Conservation (phyloP, 2,113 vertebrate genomes). For the Phylloscopus whistleri region DNA sequence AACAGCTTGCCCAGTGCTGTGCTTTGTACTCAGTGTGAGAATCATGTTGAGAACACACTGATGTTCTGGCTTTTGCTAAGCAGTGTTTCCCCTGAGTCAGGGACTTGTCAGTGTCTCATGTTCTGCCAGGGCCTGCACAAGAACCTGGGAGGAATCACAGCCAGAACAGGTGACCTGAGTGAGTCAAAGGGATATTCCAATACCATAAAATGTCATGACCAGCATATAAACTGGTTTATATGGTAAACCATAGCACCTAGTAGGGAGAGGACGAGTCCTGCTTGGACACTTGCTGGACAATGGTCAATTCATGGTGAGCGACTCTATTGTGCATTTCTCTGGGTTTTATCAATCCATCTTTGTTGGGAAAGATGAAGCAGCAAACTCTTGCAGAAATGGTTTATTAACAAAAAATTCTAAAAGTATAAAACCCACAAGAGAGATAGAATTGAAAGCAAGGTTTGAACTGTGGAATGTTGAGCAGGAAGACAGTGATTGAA, state of each 20-base stretch:
- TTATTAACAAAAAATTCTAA: too few relatives aligned
- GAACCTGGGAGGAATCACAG: neutral
- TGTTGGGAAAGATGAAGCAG: too few relatives aligned
- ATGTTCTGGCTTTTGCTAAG: neutral
- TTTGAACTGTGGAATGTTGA: too few relatives aligned
- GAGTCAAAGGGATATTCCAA: neutral
- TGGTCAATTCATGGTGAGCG: neutral
- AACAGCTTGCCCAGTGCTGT: neutral
- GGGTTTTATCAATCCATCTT: neutral
- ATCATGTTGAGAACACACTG: neutral
- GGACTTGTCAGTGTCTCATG: neutral
- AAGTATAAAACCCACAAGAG: too few relatives aligned
- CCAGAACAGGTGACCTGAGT: neutral
- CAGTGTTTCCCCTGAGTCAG: neutral
- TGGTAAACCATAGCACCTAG: neutral
- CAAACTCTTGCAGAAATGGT: too few relatives aligned
- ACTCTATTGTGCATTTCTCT: neutral
- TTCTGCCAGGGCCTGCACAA: neutral
- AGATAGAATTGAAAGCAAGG: too few relatives aligned
- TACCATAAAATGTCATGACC: neutral
- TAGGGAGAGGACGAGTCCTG: neutral
- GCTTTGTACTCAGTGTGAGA: neutral
- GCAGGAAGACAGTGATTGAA: too few relatives aligned
- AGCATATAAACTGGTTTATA: neutral
- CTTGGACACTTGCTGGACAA: fast-evolving